phyloP scores from a whole-genome alignment of 2,113 vertebrate genomes.

The Leiothrix lutea region DNA sequence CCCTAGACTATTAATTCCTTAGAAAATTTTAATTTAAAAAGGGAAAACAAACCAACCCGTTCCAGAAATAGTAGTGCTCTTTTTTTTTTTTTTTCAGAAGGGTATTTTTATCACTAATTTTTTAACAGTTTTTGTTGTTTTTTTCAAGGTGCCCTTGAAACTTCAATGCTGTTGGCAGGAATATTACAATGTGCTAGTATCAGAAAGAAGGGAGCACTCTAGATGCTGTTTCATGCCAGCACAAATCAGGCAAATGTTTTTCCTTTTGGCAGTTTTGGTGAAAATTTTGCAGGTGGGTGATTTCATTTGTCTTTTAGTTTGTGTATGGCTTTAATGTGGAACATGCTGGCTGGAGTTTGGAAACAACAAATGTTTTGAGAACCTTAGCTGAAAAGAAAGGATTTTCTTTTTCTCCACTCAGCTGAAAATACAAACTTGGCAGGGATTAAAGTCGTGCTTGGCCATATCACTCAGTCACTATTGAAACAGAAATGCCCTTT shows the following conservation, averaged over 20 bases:
- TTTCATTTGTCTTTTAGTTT: neutral
- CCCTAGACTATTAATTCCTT: neutral
- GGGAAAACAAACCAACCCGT: neutral
- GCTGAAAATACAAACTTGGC: neutral
- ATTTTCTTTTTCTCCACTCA: slow-evolving; percentile 15
- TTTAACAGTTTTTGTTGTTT: neutral
- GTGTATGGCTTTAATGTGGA: neutral
- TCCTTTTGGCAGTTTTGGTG: neutral
- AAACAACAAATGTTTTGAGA: slow-evolving; percentile 33
- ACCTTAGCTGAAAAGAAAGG: neutral
- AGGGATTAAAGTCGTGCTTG: neutral
- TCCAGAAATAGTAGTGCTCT: neutral
- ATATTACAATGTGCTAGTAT: neutral
- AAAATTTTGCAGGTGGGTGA: neutral
- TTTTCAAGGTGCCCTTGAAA: slow-evolving; percentile 2
- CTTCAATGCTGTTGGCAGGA: neutral
- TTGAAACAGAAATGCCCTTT: slow-evolving; percentile 18
- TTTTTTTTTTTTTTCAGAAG: neutral
- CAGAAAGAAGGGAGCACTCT: neutral
- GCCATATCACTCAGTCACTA: neutral
- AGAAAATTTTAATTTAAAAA: neutral
- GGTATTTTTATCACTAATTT: neutral
- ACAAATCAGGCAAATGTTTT: neutral
- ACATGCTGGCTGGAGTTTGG: neutral
- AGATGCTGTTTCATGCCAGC: neutral